phyloP scores from a whole-genome alignment of 2,113 vertebrate genomes.

The Peromyscus californicus region DNA sequence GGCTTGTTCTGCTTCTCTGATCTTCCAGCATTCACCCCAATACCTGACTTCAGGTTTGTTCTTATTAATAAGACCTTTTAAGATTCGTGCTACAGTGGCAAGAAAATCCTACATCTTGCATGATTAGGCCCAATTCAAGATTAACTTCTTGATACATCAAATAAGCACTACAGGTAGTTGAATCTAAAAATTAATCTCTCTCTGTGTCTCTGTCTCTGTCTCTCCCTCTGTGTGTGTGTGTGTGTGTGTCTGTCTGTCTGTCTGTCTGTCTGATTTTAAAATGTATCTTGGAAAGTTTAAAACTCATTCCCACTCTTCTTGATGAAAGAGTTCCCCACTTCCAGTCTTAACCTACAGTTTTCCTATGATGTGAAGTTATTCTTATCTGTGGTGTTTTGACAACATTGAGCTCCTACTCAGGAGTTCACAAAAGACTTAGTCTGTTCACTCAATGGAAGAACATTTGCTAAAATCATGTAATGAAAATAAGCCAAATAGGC shows the following conservation, averaged over 20 bases:
- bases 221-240: neutral
- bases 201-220: too few species aligned
- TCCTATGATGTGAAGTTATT: conserved; percentile 52
- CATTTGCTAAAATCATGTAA: conserved; percentile 57
- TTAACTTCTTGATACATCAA: conserved; percentile 55
- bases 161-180: conserved; percentile 47
- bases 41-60: too few species aligned
- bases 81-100: neutral
- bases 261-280: neutral
- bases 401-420: neutral
- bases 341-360: neutral
- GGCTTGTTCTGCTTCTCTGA: too few species aligned
- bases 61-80: too few species aligned
- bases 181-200: conserved; percentile 53
- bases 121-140: neutral
- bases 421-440: conserved; percentile 50
- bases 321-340: neutral
- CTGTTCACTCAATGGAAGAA: conserved; percentile 57
- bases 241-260: too few species aligned
- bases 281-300: conserved; percentile 53
- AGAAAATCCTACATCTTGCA: neutral
- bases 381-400: conserved; percentile 56
- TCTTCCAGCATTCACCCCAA: too few species aligned
- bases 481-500: conserved; percentile 4
- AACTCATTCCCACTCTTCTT: conserved; percentile 47